Base-by-base conservation (phyloP, 2,113 vertebrate species). In the Mesoclemmys tuberculata region DNA sequence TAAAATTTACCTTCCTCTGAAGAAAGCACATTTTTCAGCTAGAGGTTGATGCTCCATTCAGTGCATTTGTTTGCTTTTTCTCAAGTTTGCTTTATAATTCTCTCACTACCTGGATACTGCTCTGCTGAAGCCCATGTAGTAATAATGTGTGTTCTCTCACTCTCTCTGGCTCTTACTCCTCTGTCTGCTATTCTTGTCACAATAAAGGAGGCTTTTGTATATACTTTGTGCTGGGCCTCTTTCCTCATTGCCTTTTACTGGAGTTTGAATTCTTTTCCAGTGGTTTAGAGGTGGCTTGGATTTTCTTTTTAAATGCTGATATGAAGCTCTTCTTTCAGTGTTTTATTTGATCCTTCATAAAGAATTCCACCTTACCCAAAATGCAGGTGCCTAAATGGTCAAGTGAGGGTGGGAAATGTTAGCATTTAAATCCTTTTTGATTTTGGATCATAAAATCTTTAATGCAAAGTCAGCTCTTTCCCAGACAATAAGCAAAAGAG, bases 401-500 rank as follows among this genome's bases (percentile, higher is more conserved):
- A 1, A 26, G 22, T 2, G 46, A 11, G 26, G 80, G 55, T 1
- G 51, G 61, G 19, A 54, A 49, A 5, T 10, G 27, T 58, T 38
- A 41, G 58, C 4, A 2, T 2, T 71, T 38, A 16, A 54, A 7
- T 27, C 31, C 18, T 3, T 51, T 80, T 38, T 5, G 10, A 31
- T 19, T 51, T 44, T 88, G 16, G 6, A 41, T 83, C 27, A 10
- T 12, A 41, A n/a, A 41, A 61, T 9, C 79, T 83, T 46, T 0
- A 0, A 31, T n/a, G 3, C 10, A 18, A 22, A 89, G 13, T 52
- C 24, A 41, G 2, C 22, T n/a, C 29, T 56, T 55, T 68, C 19
- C 41, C n/a, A 44, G 4, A 1, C 3, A 0, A 51, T 2, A 44
- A 29, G 26, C 1, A 0, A 2, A 44, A 31, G 55, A 16, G 64